These are phyloP conservation scores for chimpanzee (Pan troglodytes) DNA, from an alignment of 2,113 vertebrate genomes.

Conservation along the genomic window NHGRI_mPanTro3-v2.1_pri NC_072408.2:18895501-18896000, in stretches of 20 bases:
- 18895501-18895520: background rate
- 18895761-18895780: background rate
- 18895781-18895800: background rate
- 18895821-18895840: background rate
- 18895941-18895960: background rate
- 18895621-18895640: background rate
- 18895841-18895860: background rate
- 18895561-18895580: slow-evolving; percentile 25
- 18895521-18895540: slow-evolving; percentile 24
- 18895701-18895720: slow-evolving; percentile 11
- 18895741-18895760: background rate
- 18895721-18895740: background rate
- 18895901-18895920: background rate
- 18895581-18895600: slow-evolving; percentile 52
- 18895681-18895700: slow-evolving; percentile 9
- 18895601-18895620: slow-evolving; percentile 49
- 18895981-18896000: background rate
- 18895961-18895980: background rate
- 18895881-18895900: background rate
- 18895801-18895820: background rate
- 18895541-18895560: slow-evolving; percentile 31
- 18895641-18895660: background rate
- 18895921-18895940: background rate
- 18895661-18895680: slow-evolving; percentile 49
- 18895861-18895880: background rate